These are phyloP conservation scores for Rotaria magnacalcarata DNA, from an alignment of 2,888 invertebrate genomes.

Conservation along the genomic window DNA sequence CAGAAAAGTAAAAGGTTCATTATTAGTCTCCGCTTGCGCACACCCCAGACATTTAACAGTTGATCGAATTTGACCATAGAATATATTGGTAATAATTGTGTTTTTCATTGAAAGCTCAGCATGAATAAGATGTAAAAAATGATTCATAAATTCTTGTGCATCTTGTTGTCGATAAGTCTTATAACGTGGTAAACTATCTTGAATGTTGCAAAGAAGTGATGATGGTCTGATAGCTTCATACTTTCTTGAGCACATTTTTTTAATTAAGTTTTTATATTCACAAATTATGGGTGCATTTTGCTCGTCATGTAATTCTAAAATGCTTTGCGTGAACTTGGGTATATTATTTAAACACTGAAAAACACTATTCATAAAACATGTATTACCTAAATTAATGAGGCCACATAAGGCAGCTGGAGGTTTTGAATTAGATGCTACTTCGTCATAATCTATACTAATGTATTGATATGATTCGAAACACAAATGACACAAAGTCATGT, in stretches of 20 bases:
- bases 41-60: slow-evolving; percentile 65
- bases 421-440: neutral
- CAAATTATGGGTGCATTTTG: neutral
- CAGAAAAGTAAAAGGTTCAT: neutral
- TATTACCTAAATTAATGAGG: neutral
- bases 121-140: neutral
- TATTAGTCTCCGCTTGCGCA: neutral
- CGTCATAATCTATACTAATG: neutral
- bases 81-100: slow-evolving; percentile 64
- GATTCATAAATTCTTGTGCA: slow-evolving; percentile 3
- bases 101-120: slow-evolving; percentile 51
- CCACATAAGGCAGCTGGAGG: neutral
- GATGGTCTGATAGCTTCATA: neutral
- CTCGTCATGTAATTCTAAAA: neutral
- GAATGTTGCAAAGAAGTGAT: neutral
- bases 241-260: neutral
- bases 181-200: neutral
- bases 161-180: neutral
- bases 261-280: neutral
- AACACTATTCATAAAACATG: neutral
- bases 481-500: neutral
- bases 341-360: slow-evolving; percentile 1
- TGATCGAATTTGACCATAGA: slow-evolving; percentile 65
- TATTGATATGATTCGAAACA: neutral
- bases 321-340: neutral